Evolutionary conservation across 2,113 vertebrate species (phyloP).

Genomic region (Colossoma macropomum): DNA sequence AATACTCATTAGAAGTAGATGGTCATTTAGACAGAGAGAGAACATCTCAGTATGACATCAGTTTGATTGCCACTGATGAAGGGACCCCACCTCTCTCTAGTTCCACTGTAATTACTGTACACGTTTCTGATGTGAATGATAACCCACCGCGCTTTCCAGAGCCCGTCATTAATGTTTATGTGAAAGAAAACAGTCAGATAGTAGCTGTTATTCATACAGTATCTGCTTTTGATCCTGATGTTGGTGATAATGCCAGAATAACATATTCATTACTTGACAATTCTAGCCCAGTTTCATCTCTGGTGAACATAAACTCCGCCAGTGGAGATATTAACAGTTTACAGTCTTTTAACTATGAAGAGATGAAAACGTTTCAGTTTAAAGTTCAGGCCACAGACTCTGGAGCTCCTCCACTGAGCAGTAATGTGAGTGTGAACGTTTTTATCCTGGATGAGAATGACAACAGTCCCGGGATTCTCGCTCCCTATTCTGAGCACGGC

Average conservation of each 20-base stretch:
- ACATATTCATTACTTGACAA: conserved; percentile 61
- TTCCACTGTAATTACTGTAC: conserved; percentile 52
- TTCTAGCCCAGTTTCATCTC: conserved; percentile 6
- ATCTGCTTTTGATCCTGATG: conserved; percentile 68
- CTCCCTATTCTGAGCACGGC: conserved; percentile 54
- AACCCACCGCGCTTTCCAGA: conserved; percentile 62
- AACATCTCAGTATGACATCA: conserved; percentile 43
- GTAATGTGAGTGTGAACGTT: conserved; percentile 62
- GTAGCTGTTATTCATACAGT: conserved; percentile 65
- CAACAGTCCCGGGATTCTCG: conserved; percentile 59
- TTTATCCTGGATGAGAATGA: conserved; percentile 71
- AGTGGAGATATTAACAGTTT: conserved; percentile 68
- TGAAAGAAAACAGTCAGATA: conserved; percentile 68
- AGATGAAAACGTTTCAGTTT: conserved; percentile 65
- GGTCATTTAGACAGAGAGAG: conserved; percentile 63
- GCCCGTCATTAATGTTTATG: conserved; percentile 55
- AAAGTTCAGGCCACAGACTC: conserved; percentile 63
- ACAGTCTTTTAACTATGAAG: conserved; percentile 72
- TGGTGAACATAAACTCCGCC: conserved; percentile 67
- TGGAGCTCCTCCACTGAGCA: conserved; percentile 56
- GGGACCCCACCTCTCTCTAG: conserved; percentile 58
- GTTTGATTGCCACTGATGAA: conserved; percentile 64
- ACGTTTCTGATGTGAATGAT: conserved; percentile 64
- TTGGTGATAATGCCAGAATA: conserved; percentile 62
- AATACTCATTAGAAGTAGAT: conserved; percentile 70